A percentile compares a stretch with the other conserved stretches of the same genome.
Evolutionary conservation across 2,888 invertebrate genomes (phyloP).

Genomic region (Drosophila mimetica): DNA sequence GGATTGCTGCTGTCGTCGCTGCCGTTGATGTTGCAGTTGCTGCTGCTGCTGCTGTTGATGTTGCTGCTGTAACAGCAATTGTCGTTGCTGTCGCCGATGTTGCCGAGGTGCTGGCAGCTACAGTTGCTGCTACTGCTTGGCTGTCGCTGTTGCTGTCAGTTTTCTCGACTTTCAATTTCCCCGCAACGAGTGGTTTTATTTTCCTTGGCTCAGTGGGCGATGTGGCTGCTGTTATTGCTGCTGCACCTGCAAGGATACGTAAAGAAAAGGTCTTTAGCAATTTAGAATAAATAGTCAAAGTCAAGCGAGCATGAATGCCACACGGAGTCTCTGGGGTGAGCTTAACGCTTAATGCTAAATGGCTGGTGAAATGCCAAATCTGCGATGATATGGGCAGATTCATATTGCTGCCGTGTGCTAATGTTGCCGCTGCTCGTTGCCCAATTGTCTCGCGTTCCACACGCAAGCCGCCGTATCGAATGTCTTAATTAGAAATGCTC

Average conservation of each 20-base stretch:
- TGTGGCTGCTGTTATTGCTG: slow-evolving; percentile 46
- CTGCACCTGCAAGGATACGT: slow-evolving; percentile 67
- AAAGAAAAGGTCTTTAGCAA: slow-evolving; percentile 29
- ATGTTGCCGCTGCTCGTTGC: slow-evolving; percentile 43
- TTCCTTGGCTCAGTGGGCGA: slow-evolving; percentile 46
- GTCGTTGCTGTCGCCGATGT: slow-evolving; percentile 32
- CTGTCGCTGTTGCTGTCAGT: slow-evolving; percentile 51
- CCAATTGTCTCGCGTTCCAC: slow-evolving; percentile 74
- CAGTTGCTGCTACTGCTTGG: slow-evolving; percentile 44
- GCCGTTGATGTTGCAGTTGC: slow-evolving; percentile 53
- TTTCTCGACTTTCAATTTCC: slow-evolving; percentile 52
- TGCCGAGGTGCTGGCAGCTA: slow-evolving; percentile 51
- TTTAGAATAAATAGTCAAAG: slow-evolving; percentile 27
- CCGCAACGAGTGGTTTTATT: slow-evolving; percentile 34
- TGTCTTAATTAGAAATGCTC: slow-evolving; percentile 83
- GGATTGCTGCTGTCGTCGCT: slow-evolving; percentile 53
- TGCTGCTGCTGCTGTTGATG: slow-evolving; percentile 45
- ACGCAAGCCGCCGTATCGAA: slow-evolving; percentile 82
- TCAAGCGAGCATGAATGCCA: slow-evolving; percentile 62
- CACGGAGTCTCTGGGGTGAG: slow-evolving; percentile 55
- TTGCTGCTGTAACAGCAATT: slow-evolving; percentile 35
- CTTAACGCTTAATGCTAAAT: slow-evolving; percentile 49
- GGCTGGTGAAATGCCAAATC: slow-evolving; percentile 50
- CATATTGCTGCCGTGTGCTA: slow-evolving; percentile 43
- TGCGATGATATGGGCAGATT: slow-evolving; percentile 47